Conservation (phyloP, 2,888 invertebrate species). For the Parnassius mnemosyne region DNA sequence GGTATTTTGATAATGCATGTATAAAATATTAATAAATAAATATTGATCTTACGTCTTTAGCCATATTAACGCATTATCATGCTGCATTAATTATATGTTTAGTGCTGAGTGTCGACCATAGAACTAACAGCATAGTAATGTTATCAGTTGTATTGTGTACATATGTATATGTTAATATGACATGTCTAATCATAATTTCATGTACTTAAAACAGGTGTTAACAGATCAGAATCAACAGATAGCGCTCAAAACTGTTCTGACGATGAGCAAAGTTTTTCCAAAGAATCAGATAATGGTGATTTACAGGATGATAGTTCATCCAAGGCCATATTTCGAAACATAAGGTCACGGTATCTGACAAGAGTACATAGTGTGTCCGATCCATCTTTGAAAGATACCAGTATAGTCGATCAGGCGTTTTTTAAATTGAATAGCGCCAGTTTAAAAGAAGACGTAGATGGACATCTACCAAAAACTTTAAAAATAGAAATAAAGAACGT, state of each 20-base stretch:
- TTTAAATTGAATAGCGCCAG: conserved; percentile 47
- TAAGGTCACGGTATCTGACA: conserved; percentile 66
- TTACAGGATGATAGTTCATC: conserved; percentile 56
- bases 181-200: conserved; percentile 63
- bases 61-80: conserved; percentile 62
- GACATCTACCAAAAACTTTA: conserved; percentile 34
- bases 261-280: conserved; percentile 49
- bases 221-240: conserved; percentile 67
- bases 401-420: conserved; percentile 65
- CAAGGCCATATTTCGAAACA: conserved; percentile 66
- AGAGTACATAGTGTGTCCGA: conserved; percentile 68
- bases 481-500: conserved; percentile 59
- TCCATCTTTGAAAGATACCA: conserved; percentile 47
- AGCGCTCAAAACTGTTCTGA: conserved; percentile 56
- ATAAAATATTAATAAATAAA: conserved; percentile 18
- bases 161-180: conserved; percentile 43
- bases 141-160: conserved; percentile 41
- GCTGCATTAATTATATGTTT: conserved; percentile 68
- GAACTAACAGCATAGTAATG: conserved; percentile 37
- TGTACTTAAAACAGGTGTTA: conserved; percentile 72
- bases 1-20: conserved; percentile 18
- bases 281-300: conserved; percentile 52
- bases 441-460: conserved; percentile 33
- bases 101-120: conserved; percentile 36
- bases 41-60: conserved; percentile 23